Conservation (phyloP, 1,140 invertebrate genomes). For the Trachymyrmex cornetzi region DNA sequence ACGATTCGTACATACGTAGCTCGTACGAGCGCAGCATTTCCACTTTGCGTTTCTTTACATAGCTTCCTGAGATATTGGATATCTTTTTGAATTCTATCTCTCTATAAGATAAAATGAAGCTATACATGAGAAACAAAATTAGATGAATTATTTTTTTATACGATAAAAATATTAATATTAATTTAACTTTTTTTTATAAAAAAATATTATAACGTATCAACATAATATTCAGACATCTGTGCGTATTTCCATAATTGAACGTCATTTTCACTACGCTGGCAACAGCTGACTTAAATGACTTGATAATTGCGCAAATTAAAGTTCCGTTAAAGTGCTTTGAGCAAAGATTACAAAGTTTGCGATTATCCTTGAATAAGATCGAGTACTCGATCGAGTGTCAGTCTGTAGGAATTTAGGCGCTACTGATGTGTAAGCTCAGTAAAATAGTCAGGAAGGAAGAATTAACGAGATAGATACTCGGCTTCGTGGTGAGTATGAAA, state of each 20-base stretch:
- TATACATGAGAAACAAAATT: not conserved
- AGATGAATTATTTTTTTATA: not conserved
- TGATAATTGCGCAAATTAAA: conserved; percentile 32
- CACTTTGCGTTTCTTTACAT: not conserved
- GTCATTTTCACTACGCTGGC: not conserved
- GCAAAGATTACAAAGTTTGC: not conserved
- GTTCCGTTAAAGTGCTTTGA: not conserved
- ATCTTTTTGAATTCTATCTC: not conserved
- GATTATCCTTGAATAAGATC: not conserved
- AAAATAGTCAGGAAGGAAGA: not conserved
- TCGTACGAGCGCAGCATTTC: conserved; percentile 6
- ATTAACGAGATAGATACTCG: not conserved
- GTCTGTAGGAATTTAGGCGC: not conserved
- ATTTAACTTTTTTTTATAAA: not conserved
- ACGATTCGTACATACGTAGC: not conserved
- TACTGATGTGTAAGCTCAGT: not conserved
- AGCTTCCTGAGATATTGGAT: conserved; percentile 35
- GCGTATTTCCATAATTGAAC: conserved; percentile 2
- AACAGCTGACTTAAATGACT: not conserved
- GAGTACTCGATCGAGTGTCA: not conserved
- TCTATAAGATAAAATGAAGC: not conserved
- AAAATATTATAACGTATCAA: not conserved
- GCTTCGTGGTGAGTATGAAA: conserved; percentile 8
- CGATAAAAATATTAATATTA: not conserved
- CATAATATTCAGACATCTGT: not conserved